Evolutionary conservation across 2,888 invertebrate species (phyloP).

Genomic region (Drosophila borborema): DNA sequence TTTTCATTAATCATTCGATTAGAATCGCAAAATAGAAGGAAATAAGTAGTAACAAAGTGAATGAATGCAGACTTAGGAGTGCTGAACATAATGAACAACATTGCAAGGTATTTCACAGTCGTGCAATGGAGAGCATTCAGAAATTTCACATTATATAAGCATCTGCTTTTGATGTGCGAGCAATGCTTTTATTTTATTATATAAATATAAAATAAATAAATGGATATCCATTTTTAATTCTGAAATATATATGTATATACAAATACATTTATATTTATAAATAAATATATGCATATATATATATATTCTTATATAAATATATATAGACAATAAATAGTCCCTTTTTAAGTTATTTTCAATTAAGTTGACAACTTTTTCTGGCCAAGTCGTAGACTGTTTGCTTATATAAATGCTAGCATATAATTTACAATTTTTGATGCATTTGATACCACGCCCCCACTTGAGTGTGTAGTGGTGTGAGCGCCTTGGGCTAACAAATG

Average conservation of each 20-base stretch:
- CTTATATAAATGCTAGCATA: slow-evolving; percentile 19
- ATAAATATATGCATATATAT: background rate
- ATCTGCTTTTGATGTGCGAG: background rate
- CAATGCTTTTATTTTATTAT: background rate
- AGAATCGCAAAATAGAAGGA: too few species aligned
- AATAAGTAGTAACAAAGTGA: background rate
- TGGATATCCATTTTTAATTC: background rate
- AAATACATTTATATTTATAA: background rate
- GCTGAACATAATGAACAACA: background rate
- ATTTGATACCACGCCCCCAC: slow-evolving; percentile 16
- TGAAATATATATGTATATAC: background rate
- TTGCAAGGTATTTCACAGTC: background rate
- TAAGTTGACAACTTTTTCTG: background rate
- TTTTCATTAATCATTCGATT: too few species aligned
- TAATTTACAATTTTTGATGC: slow-evolving; percentile 43
- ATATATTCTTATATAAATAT: background rate
- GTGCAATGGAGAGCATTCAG: background rate
- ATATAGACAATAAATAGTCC: background rate
- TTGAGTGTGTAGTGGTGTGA: slow-evolving; percentile 6
- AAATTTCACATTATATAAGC: background rate
- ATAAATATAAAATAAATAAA: background rate
- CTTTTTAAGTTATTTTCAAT: background rate
- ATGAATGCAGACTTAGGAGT: too few species aligned
- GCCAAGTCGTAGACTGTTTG: background rate
- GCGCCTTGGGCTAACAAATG: slow-evolving; percentile 43